Base-by-base conservation (phyloP, 2,113 vertebrate species). In the Boleophthalmus pectinirostris region DNA sequence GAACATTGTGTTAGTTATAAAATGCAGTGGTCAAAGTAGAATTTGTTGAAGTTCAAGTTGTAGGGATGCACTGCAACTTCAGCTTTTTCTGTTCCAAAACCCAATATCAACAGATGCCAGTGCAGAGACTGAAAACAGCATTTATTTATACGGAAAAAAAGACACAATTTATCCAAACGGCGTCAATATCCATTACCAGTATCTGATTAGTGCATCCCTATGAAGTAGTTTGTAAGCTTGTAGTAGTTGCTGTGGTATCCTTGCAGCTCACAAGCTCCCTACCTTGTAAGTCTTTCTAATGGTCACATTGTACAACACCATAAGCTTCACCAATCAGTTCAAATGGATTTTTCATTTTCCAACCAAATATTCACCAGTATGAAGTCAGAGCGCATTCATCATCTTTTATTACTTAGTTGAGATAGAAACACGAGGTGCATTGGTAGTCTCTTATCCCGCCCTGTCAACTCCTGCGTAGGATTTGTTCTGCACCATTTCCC, bases 401-500 rank as follows among this genome's bases (percentile, higher is more conserved):
- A 16, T n/a, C 53, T 46, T 60, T 63, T 46, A 54, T 69, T 63
- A 71, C 68, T 65, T 64, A 57, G 33, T 23, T 18, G 61, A 70
- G 70, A 73, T 66, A 54, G 72, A 33, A 57, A 45, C 24, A 33
- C 29, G 72, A 45, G 66, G 56, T 53, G 54, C 70, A 33, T 71
- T 72, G 80, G 82, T 61, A 77, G 73, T 70, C 70, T 84, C 85
- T 89, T 89, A 89, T 86, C 65, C 88, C 87, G 80, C 81, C 82
- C 87, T 82, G 75, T 87, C 81, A 82, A 81, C 77, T 91, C 81
- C 78, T 85, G 88, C 85, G 91, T 78, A 69, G 90, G 88, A 90
- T 91, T 90, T 89, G 84, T 93, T 94, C 91, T 89, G 87, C 92
- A 92, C 90, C 90, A 90, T 92, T 80, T 87, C 92, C 85, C 88